Conservation (phyloP, 2,797 vertebrate species). For the Rhinichthys osculus region DNA sequence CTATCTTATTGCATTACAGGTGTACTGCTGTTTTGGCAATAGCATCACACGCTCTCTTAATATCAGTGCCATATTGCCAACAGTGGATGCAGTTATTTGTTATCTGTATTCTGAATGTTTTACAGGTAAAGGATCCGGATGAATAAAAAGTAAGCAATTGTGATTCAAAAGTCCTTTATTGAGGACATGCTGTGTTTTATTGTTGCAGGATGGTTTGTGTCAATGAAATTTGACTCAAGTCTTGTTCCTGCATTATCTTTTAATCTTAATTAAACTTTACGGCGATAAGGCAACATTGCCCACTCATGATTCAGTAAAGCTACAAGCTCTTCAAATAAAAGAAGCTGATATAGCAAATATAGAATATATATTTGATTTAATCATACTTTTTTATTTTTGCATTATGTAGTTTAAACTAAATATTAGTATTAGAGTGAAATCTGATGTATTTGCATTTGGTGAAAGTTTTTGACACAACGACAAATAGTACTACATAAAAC, state of each 20-base stretch:
- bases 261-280: background rate
- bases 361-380: background rate
- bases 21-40: slow-evolving; percentile 33
- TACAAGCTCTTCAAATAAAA: background rate
- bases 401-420: background rate
- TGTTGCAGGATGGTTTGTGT: background rate
- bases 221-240: background rate
- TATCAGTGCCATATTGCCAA: background rate
- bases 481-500: background rate
- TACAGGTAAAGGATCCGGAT: background rate
- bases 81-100: background rate
- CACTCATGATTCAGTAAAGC: background rate
- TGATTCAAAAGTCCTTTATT: background rate
- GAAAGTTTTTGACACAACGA: background rate
- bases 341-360: background rate
- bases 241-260: background rate
- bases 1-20: slow-evolving; percentile 28
- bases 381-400: background rate
- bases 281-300: background rate
- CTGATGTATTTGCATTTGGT: background rate
- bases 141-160: background rate
- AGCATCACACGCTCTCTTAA: background rate
- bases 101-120: background rate
- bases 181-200: background rate
- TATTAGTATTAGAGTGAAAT: slow-evolving; percentile 6